Conservation (phyloP, 1,140 invertebrate species). For the Drosophila bocqueti region DNA sequence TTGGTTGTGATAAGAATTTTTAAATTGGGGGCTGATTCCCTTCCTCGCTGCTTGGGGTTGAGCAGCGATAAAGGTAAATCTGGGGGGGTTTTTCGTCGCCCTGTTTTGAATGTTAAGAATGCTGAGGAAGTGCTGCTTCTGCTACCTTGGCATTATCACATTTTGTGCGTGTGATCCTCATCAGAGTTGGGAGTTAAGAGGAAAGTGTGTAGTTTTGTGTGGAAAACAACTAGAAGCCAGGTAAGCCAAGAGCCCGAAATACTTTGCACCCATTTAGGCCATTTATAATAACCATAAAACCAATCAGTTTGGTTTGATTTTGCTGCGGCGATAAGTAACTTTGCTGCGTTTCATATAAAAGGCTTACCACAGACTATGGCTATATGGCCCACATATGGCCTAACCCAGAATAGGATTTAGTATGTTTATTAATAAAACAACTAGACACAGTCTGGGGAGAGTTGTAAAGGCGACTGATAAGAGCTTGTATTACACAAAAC, state of each 20-base stretch:
- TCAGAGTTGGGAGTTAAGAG: background rate
- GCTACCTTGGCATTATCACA: slow-evolving; percentile 10
- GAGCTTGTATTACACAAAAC: slow-evolving; percentile 24
- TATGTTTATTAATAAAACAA: slow-evolving; percentile 55
- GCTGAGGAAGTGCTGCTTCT: slow-evolving; percentile 1
- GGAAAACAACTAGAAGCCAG: background rate
- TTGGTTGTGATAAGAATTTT: slow-evolving; percentile 39
- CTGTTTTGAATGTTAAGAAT: slow-evolving; percentile 26
- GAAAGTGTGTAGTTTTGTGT: background rate
- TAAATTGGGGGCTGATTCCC: slow-evolving; percentile 22
- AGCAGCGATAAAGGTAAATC: slow-evolving; percentile 19
- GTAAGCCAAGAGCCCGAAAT: background rate
- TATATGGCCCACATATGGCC: slow-evolving; percentile 43
- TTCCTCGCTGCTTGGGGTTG: slow-evolving; percentile 24
- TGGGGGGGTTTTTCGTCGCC: background rate
- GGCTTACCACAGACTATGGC: slow-evolving; percentile 20
- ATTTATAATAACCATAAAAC: slow-evolving; percentile 47
- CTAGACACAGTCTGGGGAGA: slow-evolving; percentile 4
- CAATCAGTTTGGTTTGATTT: slow-evolving; percentile 41
- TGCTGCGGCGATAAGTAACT: slow-evolving; percentile 24
- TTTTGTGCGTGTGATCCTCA: background rate
- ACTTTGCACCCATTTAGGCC: slow-evolving; percentile 1
- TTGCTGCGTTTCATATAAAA: slow-evolving; percentile 15
- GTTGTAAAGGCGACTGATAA: slow-evolving; percentile 57
- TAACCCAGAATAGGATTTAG: slow-evolving; percentile 32